Base-by-base conservation (phyloP, 2,888 invertebrate genomes). In the Trissonchulus latispiculum region DNA sequence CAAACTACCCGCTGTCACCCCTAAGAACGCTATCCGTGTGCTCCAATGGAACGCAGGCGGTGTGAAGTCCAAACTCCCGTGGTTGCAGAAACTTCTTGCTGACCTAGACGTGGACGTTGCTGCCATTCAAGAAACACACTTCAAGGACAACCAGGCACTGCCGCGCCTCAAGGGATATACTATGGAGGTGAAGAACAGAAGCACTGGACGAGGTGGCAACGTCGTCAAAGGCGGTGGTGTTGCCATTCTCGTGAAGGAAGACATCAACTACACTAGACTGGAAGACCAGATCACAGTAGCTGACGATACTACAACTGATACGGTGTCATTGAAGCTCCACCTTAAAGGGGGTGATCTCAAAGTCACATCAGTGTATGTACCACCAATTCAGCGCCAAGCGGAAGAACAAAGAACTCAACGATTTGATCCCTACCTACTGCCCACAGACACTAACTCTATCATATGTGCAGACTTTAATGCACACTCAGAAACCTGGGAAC, bases 401-500 rank as follows among this genome's bases (percentile, higher is more conserved):
- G 36, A 68, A 32, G 69, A 68, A 28, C 28, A 23, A 3, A 32
- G 69, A 36, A 23, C 33, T 18, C 69, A 68, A 33, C 8, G 29
- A n/a, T 68, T 68, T n/a, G 33, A 31, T n/a, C 69, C 69, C 28
- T 31, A 23, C 36, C n/a, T 8, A 28, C 33, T 68, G 33, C 69
- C n/a, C 15, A 68, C 15, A 28, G 36, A n/a, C 69, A 32, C 8
- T 35, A 23, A 68, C 32, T 23, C 2, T 36, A 23, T 68, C 3
- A n/a, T 68, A 8, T 3, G 2, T 36, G 69, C 8, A 68, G 69
- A 68, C 69, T 68, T 68, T n/a, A 68, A 68, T 33, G 28, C 31
- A 18, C 69, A 68, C n/a, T 31, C 31, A 33, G 35, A 32, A n/a
- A 36, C 36, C 2, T 68, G 69, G 69, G 69, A 68, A 18, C 33